These are phyloP conservation scores for Xenotilapia longispinis DNA, from an alignment of 2,113 vertebrate genomes.

Conservation along the genomic window DNA sequence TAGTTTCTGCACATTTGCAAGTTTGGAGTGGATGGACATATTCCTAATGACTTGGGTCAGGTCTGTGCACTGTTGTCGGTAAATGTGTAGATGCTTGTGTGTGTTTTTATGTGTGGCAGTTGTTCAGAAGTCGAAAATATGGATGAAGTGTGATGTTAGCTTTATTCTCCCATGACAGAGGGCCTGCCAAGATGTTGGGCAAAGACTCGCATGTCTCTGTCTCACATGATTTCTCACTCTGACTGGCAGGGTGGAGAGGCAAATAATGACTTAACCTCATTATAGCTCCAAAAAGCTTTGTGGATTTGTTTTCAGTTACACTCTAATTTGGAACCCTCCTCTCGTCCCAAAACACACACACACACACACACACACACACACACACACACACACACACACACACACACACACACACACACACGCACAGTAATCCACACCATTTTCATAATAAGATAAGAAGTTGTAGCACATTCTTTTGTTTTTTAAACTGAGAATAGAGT, in stretches of 20 bases:
- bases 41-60: neutral
- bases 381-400: neutral
- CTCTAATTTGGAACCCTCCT: neutral
- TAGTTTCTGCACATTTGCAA: neutral
- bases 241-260: constrained; percentile 4
- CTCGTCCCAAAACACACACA: neutral
- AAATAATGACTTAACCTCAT: constrained; percentile 32
- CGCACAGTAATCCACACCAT: neutral
- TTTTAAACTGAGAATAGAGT: neutral
- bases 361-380: neutral
- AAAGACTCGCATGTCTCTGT: constrained; percentile 1
- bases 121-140: neutral
- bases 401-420: neutral
- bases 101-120: neutral
- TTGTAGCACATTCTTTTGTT: neutral
- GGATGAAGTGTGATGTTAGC: constrained; percentile 47
- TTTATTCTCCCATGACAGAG: constrained; percentile 28
- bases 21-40: neutral
- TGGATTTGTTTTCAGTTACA: constrained; percentile 42
- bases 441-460: neutral
- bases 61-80: neutral
- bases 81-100: neutral
- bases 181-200: neutral
- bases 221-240: constrained; percentile 32
- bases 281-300: neutral